phyloP scores from a whole-genome alignment of 92 coral and sea anemone species.

The Bergia sp. region DNA sequence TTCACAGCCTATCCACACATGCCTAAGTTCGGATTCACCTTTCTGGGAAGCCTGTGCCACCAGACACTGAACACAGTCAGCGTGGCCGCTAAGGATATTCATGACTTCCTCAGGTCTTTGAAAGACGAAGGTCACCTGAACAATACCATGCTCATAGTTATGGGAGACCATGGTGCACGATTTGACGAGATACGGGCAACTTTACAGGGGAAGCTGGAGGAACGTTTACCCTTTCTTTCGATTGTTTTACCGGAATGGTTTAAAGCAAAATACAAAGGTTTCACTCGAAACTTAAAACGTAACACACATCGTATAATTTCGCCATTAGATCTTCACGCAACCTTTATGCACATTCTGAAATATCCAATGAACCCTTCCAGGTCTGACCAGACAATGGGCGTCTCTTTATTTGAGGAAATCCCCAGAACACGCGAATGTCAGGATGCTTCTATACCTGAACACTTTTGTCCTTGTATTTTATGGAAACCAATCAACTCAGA shows the following conservation, averaged over 20 bases:
- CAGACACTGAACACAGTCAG: conserved; percentile 57
- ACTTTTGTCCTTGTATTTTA: conserved; percentile 68
- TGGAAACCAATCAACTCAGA: conserved; percentile 45
- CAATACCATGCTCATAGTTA: conserved; percentile 60
- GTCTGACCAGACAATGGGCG: conserved; percentile 57
- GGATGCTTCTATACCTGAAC: conserved; percentile 64
- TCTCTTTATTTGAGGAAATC: conserved; percentile 51
- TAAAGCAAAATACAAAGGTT: conserved; percentile 36
- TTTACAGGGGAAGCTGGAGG: conserved; percentile 68
- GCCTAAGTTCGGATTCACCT: conserved; percentile 65
- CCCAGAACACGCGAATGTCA: conserved; percentile 54
- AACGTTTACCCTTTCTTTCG: conserved; percentile 61
- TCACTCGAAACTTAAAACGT: conserved; percentile 33
- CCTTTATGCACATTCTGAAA: conserved; percentile 62
- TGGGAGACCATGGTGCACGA: conserved; percentile 72
- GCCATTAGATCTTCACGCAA: conserved; percentile 67
- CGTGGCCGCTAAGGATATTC: conserved; percentile 47
- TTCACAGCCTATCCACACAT: conserved; percentile 58
- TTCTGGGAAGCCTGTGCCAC: conserved; percentile 64
- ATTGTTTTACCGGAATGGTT: conserved; percentile 69
- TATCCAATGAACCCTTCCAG: conserved; percentile 57
- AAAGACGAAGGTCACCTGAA: conserved; percentile 57
- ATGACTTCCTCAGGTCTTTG: conserved; percentile 36
- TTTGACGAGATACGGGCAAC: conserved; percentile 53
- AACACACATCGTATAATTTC: conserved; percentile 64